Percentiles rank a stretch among this genome's conserved stretches.
Conservation (phyloP, 2,888 invertebrate species). For the Cataglyphis livida region DNA sequence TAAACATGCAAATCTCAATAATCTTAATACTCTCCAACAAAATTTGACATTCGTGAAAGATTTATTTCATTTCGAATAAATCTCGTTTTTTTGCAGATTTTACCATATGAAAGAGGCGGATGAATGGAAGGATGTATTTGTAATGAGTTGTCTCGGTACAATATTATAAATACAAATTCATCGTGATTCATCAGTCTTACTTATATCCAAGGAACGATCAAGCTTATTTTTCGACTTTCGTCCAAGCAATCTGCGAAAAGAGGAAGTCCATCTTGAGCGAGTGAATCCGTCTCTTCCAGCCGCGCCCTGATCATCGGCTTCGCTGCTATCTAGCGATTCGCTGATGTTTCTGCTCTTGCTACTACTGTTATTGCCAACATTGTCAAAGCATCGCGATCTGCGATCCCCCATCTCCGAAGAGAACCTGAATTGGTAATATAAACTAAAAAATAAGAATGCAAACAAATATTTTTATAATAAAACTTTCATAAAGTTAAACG, state of each 20-base stretch:
- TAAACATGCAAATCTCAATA: background rate
- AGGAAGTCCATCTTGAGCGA: conserved; percentile 88
- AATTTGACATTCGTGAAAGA: background rate
- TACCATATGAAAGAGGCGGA: background rate
- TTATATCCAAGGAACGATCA: conserved; percentile 66
- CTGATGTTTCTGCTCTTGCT: conserved; percentile 73
- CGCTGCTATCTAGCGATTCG: conserved; percentile 73
- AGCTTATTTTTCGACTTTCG: conserved; percentile 80
- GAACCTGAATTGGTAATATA: conserved; percentile 75
- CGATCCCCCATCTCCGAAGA: conserved; percentile 84
- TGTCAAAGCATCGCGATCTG: conserved; percentile 82
- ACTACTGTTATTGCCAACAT: conserved; percentile 81
- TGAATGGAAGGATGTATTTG: conserved; percentile 58
- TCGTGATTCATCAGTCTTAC: conserved; percentile 60
- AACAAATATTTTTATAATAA: background rate
- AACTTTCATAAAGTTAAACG: background rate
- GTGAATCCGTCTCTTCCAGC: conserved; percentile 84
- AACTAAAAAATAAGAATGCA: background rate
- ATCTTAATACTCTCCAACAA: background rate
- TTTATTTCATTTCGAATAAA: conserved; percentile 8
- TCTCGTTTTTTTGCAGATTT: background rate
- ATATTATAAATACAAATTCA: conserved; percentile 26
- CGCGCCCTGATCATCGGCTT: conserved; percentile 67
- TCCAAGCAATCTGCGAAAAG: conserved; percentile 87
- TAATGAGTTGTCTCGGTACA: conserved; percentile 47